phyloP scores from a whole-genome alignment of 2,888 invertebrate genomes.

The Tigriopus californicus region DNA sequence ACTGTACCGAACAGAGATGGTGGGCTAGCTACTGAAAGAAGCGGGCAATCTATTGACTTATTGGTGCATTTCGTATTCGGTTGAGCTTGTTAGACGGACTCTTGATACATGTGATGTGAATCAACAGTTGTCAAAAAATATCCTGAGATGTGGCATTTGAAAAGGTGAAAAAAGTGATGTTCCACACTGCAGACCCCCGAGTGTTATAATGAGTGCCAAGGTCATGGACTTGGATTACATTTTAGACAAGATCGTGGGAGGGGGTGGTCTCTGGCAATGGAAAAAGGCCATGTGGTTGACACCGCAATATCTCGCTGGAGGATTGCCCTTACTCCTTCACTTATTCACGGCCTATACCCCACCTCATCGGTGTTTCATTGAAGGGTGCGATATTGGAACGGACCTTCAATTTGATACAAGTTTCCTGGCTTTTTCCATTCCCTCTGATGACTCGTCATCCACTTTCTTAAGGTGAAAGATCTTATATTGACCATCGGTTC shows the following conservation, averaged over 20 bases:
- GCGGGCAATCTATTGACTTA: no score
- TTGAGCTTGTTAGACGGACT: no score
- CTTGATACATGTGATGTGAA: no score
- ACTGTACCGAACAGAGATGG: no score
- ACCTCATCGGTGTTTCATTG: not conserved
- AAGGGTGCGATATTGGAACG: not conserved
- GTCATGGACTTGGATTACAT: not conserved
- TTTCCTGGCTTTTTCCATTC: not conserved
- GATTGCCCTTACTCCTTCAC: constrained; percentile 4
- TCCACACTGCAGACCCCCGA: no score
- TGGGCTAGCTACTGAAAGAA: no score
- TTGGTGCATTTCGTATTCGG: no score
- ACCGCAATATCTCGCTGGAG: not conserved
- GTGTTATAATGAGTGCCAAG: no score
- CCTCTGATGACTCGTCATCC: not conserved
- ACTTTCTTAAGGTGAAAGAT: not conserved
- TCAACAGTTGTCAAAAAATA: no score
- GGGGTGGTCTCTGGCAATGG: not conserved
- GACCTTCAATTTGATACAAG: not conserved
- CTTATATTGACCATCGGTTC: no score
- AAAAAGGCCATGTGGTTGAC: not conserved
- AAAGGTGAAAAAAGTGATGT: no score
- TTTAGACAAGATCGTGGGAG: not conserved
- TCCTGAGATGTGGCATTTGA: no score
- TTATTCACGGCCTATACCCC: constrained; percentile 4